A percentile compares a stretch with the other conserved stretches of the same genome.
phyloP scores from a whole-genome alignment of 2,113 vertebrate species.

The Cervus canadensis region DNA sequence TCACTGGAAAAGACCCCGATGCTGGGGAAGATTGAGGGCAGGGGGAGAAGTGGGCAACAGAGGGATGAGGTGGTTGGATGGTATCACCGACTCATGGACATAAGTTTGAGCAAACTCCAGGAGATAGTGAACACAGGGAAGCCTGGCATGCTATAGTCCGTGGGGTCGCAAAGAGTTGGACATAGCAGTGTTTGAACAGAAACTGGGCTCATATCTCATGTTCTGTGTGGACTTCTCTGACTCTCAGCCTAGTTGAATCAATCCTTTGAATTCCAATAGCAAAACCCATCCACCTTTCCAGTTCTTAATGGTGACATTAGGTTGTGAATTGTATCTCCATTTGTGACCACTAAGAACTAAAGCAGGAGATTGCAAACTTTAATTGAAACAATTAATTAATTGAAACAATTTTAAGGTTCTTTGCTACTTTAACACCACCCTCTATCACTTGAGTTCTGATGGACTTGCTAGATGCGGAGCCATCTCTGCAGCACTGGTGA shows the following conservation, averaged over 20 bases:
- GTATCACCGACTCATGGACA: not conserved
- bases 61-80: not conserved
- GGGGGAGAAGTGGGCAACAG: not conserved
- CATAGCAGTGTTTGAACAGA: not conserved
- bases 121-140: not conserved
- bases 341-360: not conserved
- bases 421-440: not conserved
- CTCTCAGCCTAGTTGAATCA: not conserved
- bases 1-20: not conserved
- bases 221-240: not conserved
- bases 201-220: not conserved
- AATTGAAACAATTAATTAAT: not conserved
- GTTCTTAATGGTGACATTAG: not conserved
- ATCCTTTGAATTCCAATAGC: not conserved
- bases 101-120: not conserved
- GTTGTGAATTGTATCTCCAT: not conserved
- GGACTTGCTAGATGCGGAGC: not conserved
- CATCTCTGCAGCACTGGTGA: not conserved
- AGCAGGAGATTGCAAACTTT: not conserved
- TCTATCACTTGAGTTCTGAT: not conserved
- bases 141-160: not conserved
- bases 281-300: not conserved
- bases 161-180: not conserved
- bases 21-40: not conserved
- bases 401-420: not conserved